Conservation (phyloP, 2,888 invertebrate genomes). For the Microchrysa polita region DNA sequence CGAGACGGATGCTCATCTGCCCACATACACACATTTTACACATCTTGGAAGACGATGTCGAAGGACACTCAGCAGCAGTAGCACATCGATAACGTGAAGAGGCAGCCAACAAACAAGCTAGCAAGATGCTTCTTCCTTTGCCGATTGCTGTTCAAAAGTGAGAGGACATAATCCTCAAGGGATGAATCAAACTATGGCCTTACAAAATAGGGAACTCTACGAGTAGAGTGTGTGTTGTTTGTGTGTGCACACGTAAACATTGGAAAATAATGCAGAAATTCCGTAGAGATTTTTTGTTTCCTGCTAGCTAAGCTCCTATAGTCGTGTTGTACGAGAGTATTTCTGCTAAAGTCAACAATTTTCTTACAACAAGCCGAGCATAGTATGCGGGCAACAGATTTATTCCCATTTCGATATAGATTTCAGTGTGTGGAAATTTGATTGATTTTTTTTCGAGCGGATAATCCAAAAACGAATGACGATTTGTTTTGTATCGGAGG, state of each 20-base stretch:
- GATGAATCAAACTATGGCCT: slow-evolving; percentile 3
- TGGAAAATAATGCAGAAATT: slow-evolving; percentile 1
- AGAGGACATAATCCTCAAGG: background rate
- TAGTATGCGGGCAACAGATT: slow-evolving; percentile 17
- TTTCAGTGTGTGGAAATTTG: slow-evolving; percentile 38
- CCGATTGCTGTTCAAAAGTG: background rate
- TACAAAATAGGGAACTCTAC: too few relatives aligned
- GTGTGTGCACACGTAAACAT: slow-evolving; percentile 10
- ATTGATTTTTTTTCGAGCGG: slow-evolving; percentile 21
- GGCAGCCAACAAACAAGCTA: background rate
- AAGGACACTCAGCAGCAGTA: slow-evolving; percentile 18
- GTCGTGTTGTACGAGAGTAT: too few relatives aligned
- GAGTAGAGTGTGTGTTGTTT: background rate
- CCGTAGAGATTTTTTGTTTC: background rate
- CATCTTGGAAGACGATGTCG: background rate
- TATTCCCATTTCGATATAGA: slow-evolving; percentile 17
- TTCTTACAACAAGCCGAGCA: background rate
- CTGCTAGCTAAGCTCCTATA: too few relatives aligned
- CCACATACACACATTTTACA: slow-evolving; percentile 4
- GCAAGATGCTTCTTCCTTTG: too few relatives aligned
- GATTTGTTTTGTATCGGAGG: background rate
- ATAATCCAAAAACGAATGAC: slow-evolving; percentile 18
- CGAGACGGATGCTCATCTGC: background rate
- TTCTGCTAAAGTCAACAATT: slow-evolving; percentile 15
- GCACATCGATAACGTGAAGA: slow-evolving; percentile 10